phyloP scores from a whole-genome alignment of 1,140 invertebrate genomes.

The Temnothorax nylanderi region DNA sequence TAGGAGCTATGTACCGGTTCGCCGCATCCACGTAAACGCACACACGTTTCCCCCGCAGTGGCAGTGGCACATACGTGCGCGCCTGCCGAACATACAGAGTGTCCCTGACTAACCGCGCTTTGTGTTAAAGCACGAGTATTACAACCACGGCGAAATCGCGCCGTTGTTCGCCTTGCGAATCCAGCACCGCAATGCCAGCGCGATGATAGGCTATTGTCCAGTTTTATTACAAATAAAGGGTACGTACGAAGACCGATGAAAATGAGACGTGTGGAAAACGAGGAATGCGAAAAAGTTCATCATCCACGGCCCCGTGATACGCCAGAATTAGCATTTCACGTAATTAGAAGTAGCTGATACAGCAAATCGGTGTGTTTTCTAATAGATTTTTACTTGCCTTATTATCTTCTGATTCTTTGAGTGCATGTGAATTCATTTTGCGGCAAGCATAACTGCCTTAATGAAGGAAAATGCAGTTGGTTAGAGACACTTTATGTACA shows the following conservation, averaged over 20 bases:
- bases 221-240: not conserved
- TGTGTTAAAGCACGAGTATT: conserved; percentile 9
- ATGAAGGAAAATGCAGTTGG: not conserved
- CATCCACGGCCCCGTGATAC: too few relatives aligned
- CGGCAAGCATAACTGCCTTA: not conserved
- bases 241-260: not conserved
- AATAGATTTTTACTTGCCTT: not conserved
- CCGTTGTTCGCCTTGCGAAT: not conserved
- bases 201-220: conserved; percentile 15
- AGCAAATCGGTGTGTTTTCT: not conserved
- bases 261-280: not conserved
- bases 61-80: conserved; percentile 34
- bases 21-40: conserved; percentile 70
- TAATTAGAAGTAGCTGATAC: not conserved
- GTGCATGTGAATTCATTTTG: not conserved
- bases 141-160: conserved; percentile 33
- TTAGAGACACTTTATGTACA: not conserved
- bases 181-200: not conserved
- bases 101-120: conserved; percentile 24
- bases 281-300: not conserved
- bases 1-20: conserved; percentile 44
- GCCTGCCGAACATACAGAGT: conserved; percentile 30
- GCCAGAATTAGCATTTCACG: not conserved
- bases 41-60: conserved; percentile 39
- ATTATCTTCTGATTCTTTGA: not conserved